Base-by-base conservation (phyloP, 2,888 invertebrate genomes). In the Drosophila greeni region DNA sequence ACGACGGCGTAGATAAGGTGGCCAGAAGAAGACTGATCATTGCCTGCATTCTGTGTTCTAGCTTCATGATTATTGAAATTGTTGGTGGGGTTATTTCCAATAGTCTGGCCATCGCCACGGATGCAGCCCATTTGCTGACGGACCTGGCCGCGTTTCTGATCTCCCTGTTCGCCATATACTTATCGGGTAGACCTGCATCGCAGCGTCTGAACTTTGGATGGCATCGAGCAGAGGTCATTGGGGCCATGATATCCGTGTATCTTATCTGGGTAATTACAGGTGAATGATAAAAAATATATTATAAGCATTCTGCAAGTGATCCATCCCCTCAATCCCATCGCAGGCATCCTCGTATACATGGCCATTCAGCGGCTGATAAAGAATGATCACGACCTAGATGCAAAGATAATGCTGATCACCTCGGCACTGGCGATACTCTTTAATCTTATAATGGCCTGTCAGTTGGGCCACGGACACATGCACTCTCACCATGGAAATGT, bases 201-300 rank as follows among this genome's bases (percentile, higher is more conserved):
- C 59, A 84, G 24, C 68, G 91, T 84, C 95, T 98, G 95, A 94
- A 95, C 33, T 98, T 97, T 89, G 95, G 95, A 2, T 98, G 96
- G 94, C 95, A 98, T 88, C 91, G 98, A 49, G 97, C 97, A 0
- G 97, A 97, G 90, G 98, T 99, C 3, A 94, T 99, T 60, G 99
- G 99, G 8, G 99, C 99, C 0, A 89, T 99, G 66, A 94, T 96
- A 5, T 98, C 98, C 0, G 97, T 99, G 1, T 91, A 98, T 1
- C 90, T 98, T 84, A 98, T 99, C 82, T 99, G 99, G 99, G 95
- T 98, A 55, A 95, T 99, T 39, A 99, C 99, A 0, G 99, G 96
- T 67, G 47, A 47, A 23, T 40, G 45, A 31, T 36, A 18, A 54
- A 29, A 8, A 20, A 14, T 2, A 14, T 20, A 45, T 45, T 54